These are phyloP conservation scores for Odontocolon sp. DNA, from an alignment of 2,888 invertebrate genomes.

Conservation along the genomic window DNA sequence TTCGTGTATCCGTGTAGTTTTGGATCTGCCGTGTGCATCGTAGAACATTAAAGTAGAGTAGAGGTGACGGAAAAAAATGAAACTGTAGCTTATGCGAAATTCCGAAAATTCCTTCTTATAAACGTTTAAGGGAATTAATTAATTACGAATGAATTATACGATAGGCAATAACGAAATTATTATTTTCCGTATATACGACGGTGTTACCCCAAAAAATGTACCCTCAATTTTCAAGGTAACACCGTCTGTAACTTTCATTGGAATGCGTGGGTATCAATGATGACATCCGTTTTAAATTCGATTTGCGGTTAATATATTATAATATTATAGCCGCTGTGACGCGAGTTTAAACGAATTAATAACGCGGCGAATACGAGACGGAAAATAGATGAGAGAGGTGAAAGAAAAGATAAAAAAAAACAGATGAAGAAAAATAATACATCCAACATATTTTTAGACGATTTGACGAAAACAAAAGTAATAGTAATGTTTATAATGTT, in stretches of 20 bases:
- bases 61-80: too few species aligned
- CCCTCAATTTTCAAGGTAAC: background rate
- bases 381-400: constrained; percentile 11
- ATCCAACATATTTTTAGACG: constrained; percentile 72
- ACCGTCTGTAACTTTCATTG: background rate
- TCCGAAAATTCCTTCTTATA: background rate
- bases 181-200: constrained; percentile 59
- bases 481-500: constrained; percentile 42
- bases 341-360: constrained; percentile 40
- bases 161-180: constrained; percentile 57
- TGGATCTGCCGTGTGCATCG: background rate
- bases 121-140: too few species aligned
- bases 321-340: constrained; percentile 3
- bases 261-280: background rate
- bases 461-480: constrained; percentile 67
- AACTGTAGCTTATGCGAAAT: constrained; percentile 7
- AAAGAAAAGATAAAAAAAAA: constrained; percentile 16
- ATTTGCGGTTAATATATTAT: constrained; percentile 6
- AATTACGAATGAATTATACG: constrained; percentile 18
- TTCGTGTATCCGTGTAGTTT: background rate
- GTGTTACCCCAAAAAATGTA: constrained; percentile 52
- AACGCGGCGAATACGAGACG: constrained; percentile 21
- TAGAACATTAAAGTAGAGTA: background rate
- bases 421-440: constrained; percentile 60
- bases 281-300: background rate